Evolutionary conservation across 2,113 vertebrate species (phyloP).

Genomic region (Bostrychus sinensis): DNA sequence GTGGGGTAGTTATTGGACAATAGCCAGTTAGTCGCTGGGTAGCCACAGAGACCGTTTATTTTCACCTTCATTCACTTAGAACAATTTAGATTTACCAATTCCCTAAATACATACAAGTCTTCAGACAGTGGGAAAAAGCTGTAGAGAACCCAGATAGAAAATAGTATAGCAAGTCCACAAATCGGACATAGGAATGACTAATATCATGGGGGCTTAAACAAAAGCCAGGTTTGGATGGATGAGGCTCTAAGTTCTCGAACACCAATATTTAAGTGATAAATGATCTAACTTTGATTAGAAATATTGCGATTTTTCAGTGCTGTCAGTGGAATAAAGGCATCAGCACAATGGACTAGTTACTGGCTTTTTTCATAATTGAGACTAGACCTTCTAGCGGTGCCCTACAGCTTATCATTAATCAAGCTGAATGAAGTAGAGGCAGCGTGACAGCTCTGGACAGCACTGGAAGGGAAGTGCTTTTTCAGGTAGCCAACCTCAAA

Average conservation of each 20-base stretch:
- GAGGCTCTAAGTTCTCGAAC: slow-evolving; percentile 81
- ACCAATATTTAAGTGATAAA: slow-evolving; percentile 97
- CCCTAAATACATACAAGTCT: no score
- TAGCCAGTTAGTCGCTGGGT: no score
- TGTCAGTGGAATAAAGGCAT: slow-evolving; percentile 97
- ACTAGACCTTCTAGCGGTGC: slow-evolving; percentile 97
- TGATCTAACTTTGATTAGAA: slow-evolving; percentile 96
- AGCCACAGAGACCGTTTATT: no score
- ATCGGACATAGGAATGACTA: slow-evolving; percentile 11
- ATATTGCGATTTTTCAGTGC: slow-evolving; percentile 97
- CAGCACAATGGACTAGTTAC: slow-evolving; percentile 97
- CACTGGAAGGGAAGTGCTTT: slow-evolving; percentile 90
- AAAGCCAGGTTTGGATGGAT: slow-evolving; percentile 63
- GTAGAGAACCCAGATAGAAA: no score
- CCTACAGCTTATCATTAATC: slow-evolving; percentile 99
- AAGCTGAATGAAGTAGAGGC: slow-evolving; percentile 90
- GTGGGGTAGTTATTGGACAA: no score
- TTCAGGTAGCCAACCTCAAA: slow-evolving; percentile 89
- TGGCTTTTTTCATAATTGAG: slow-evolving; percentile 99
- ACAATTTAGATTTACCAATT: no score
- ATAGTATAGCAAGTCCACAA: no score
- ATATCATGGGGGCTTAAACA: slow-evolving; percentile 35
- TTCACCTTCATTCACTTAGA: no score
- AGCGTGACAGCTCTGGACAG: slow-evolving; percentile 91
- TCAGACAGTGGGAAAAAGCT: background rate